phyloP scores from a whole-genome alignment of 1,140 invertebrate species.

The Neuroterus valhalla region DNA sequence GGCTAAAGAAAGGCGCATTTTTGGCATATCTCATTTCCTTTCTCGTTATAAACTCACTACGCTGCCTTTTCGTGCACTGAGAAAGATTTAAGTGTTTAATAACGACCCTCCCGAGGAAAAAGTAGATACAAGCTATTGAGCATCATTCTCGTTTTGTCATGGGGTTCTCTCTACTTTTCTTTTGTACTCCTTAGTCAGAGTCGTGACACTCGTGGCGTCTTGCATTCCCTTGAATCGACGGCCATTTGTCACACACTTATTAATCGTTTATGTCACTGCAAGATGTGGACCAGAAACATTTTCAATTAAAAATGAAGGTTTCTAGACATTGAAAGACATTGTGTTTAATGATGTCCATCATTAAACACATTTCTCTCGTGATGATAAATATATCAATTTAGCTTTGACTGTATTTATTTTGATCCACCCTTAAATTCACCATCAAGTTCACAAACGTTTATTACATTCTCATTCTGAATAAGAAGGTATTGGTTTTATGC shows the following conservation, averaged over 20 bases:
- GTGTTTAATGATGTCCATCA: slow-evolving; percentile 11
- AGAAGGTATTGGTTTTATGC: no score
- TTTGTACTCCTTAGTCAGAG: slow-evolving; percentile 45
- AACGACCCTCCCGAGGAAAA: slow-evolving; percentile 50
- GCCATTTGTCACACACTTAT: slow-evolving; percentile 34
- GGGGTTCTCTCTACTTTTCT: slow-evolving; percentile 37
- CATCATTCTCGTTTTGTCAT: slow-evolving; percentile 51
- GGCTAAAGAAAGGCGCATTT: slow-evolving; percentile 32
- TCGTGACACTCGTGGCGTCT: slow-evolving; percentile 44
- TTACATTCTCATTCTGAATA: no score
- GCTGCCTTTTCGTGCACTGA: slow-evolving; percentile 44
- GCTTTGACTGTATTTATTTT: not conserved
- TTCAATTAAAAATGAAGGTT: slow-evolving; percentile 34
- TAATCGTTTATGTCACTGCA: slow-evolving; percentile 38
- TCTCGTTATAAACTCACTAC: slow-evolving; percentile 24
- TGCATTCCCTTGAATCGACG: slow-evolving; percentile 45
- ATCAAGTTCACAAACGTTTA: no score
- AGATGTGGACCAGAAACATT: slow-evolving; percentile 40
- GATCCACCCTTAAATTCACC: no score
- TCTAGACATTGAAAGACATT: slow-evolving; percentile 18
- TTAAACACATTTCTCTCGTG: not conserved
- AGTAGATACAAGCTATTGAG: slow-evolving; percentile 40
- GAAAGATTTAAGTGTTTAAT: slow-evolving; percentile 70
- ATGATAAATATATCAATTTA: slow-evolving; percentile 1
- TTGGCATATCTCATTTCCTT: slow-evolving; percentile 22